Percentiles rank a stretch among this genome's conserved stretches.
Evolutionary conservation across 2,113 vertebrate genomes (phyloP).

Genomic region (Thinocorus orbignyianus): DNA sequence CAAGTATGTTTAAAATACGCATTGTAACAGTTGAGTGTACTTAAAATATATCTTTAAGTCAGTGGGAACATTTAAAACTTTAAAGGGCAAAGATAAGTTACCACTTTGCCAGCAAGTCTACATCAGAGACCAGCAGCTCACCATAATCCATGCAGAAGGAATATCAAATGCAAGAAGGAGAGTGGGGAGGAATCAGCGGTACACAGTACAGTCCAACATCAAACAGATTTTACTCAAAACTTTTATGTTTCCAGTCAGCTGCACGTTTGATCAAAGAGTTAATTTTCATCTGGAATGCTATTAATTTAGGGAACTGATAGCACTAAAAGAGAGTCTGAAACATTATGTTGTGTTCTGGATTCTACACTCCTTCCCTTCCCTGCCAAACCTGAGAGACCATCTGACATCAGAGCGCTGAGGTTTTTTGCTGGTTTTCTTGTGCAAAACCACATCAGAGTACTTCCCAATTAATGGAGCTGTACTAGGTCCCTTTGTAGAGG

Average conservation of each 20-base stretch:
- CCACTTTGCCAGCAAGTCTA: not conserved
- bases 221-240: not conserved
- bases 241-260: not conserved
- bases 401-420: not conserved
- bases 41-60: not conserved
- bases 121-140: not conserved
- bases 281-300: not conserved
- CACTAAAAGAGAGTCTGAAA: not conserved
- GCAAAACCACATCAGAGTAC: not conserved
- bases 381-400: not conserved
- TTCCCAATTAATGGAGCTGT: not conserved
- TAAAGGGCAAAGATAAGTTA: not conserved
- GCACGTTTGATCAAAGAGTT: not conserved
- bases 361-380: not conserved
- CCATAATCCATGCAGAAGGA: not conserved
- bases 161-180: not conserved
- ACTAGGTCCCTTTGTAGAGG: not conserved
- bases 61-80: not conserved
- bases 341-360: not conserved
- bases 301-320: not conserved
- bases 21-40: not conserved
- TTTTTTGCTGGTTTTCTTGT: not conserved
- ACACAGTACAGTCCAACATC: not conserved
- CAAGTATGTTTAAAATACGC: not conserved
- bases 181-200: not conserved